These are phyloP conservation scores for Solenodon paradoxus DNA, from an alignment of 2,113 vertebrate species.

Conservation along the genomic window DNA sequence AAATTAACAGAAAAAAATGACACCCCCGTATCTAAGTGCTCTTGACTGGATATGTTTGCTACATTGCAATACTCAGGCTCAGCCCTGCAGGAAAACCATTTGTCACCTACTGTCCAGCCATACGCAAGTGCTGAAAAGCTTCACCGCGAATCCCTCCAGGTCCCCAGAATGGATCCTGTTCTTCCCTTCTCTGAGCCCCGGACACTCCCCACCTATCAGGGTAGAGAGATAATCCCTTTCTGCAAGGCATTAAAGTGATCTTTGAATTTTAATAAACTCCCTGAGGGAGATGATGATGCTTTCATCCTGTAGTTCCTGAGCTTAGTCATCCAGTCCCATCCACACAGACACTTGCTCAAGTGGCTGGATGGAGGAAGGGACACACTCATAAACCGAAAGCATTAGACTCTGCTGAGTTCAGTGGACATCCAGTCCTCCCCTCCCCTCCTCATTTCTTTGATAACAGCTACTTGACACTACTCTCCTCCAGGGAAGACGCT, in stretches of 20 bases:
- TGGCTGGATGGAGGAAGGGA: neutral
- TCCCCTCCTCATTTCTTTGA: neutral
- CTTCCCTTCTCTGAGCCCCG: neutral
- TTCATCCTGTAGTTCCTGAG: neutral
- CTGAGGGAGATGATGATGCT: neutral
- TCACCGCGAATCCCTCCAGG: accelerated
- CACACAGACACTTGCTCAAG: neutral
- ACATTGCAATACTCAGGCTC: accelerated
- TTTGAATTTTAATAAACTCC: neutral
- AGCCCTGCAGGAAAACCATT: neutral
- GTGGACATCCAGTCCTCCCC: neutral
- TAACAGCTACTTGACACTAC: neutral
- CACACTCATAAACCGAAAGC: neutral
- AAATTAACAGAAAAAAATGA: neutral
- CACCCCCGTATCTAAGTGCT: neutral
- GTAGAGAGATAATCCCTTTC: neutral
- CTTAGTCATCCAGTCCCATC: too few species aligned
- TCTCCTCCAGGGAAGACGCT: neutral
- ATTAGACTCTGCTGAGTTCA: neutral
- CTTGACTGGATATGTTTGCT: neutral
- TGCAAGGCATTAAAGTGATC: neutral
- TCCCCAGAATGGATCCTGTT: neutral
- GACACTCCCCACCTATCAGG: too few species aligned
- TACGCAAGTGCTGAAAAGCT: too few species aligned
- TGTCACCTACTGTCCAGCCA: neutral